phyloP scores from a whole-genome alignment of 2,113 vertebrate species.

The Ophiodon elongatus region DNA sequence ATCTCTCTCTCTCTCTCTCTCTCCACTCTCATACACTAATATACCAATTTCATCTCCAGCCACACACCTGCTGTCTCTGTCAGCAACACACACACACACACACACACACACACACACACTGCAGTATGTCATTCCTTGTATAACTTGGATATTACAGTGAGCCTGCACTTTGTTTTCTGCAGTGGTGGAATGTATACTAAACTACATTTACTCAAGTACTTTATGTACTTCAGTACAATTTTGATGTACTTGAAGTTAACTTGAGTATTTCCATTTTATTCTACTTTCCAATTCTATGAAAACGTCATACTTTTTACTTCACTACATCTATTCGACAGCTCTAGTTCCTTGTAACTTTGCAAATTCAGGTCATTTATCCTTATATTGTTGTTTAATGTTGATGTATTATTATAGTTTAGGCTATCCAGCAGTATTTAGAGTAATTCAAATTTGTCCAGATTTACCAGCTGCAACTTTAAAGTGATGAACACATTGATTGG shows the following conservation, averaged over 20 bases:
- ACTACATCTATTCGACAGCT: background rate
- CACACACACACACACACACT: background rate
- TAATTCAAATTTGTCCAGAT: background rate
- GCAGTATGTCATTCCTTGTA: background rate
- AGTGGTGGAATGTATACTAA: background rate
- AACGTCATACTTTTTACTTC: too few relatives aligned
- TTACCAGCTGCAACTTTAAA: background rate
- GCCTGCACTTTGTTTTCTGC: background rate
- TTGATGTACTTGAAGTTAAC: background rate
- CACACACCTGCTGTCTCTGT: constrained; percentile 42
- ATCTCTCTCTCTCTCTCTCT: constrained; percentile 37
- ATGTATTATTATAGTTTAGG: too few relatives aligned
- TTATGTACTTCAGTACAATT: background rate
- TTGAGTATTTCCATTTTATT: background rate
- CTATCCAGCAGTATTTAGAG: background rate
- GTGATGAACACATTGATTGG: too few relatives aligned
- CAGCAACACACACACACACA: constrained; percentile 14
- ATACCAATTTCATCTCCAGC: constrained; percentile 38
- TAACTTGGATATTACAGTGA: background rate
- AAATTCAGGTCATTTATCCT: too few relatives aligned
- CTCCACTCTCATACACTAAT: constrained; percentile 48
- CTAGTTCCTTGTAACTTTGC: too few relatives aligned
- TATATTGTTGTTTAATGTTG: too few relatives aligned
- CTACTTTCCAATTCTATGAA: too few relatives aligned
- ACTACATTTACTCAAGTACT: background rate